A percentile compares a stretch with the other conserved stretches of the same genome.
Conservation (phyloP, 2,797 vertebrate species). For the Hyperoplus lanceolatus region DNA sequence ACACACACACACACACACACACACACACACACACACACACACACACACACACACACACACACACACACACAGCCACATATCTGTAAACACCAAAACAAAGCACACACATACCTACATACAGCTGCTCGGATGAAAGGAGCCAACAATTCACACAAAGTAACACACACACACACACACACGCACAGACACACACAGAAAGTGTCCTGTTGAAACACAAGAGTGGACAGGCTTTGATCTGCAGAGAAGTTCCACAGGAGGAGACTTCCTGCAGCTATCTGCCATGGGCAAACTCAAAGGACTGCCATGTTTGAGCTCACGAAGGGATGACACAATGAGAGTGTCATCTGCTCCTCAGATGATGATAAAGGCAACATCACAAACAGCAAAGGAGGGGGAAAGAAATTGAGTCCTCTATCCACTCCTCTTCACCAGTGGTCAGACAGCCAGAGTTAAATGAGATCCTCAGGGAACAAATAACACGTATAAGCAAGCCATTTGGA, state of each 20-base stretch:
- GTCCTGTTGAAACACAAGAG: slow-evolving; percentile 52
- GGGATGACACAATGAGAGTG: slow-evolving; percentile 63
- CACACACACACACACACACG: slow-evolving; percentile 22
- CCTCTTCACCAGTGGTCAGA: slow-evolving; percentile 36
- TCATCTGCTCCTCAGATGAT: slow-evolving; percentile 22
- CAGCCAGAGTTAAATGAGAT: slow-evolving; percentile 45
- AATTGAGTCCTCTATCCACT: slow-evolving; percentile 9
- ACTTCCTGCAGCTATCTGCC: slow-evolving; percentile 38
- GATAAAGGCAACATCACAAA: slow-evolving; percentile 20
- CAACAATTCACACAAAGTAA: slow-evolving; percentile 9
- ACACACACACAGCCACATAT: slow-evolving; percentile 4
- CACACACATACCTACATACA: slow-evolving; percentile 31
- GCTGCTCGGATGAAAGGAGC: slow-evolving; percentile 57
- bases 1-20: slow-evolving; percentile 21
- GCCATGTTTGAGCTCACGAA: slow-evolving; percentile 20
- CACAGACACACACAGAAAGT: slow-evolving; percentile 17
- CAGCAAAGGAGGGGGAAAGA: slow-evolving; percentile 9
- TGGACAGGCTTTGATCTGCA: slow-evolving; percentile 71
- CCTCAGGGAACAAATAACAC: slow-evolving; percentile 31
- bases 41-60: not conserved
- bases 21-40: slow-evolving; percentile 41
- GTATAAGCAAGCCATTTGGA: slow-evolving; percentile 16
- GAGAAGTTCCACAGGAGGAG: slow-evolving; percentile 51
- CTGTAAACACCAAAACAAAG: slow-evolving; percentile 22
- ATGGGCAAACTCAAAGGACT: slow-evolving; percentile 41